These are phyloP conservation scores for Adelges cooleyi DNA, from an alignment of 1,140 invertebrate species.

Conservation along the genomic window DNA sequence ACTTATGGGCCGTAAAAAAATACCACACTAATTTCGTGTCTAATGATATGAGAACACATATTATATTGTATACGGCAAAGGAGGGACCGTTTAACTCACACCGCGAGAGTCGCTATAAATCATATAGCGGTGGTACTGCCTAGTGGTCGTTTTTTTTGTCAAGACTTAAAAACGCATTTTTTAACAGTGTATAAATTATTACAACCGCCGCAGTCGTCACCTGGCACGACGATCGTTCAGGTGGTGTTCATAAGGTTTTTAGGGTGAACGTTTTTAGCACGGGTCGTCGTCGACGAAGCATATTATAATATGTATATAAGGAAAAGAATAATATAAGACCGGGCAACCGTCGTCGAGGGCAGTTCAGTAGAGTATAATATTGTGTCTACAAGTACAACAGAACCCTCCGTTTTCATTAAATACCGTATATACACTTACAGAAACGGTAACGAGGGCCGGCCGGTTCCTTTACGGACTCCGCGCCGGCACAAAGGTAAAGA, in stretches of 20 bases:
- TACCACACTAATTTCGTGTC: constrained; percentile 21
- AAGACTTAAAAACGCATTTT: constrained; percentile 8
- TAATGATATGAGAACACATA: not conserved
- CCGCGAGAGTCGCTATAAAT: constrained; percentile 7
- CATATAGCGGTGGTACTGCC: constrained; percentile 1
- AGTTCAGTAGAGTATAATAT: not conserved
- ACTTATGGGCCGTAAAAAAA: constrained; percentile 24
- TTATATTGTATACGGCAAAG: too few relatives aligned
- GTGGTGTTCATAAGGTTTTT: not conserved
- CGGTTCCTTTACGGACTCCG: not conserved
- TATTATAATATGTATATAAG: too few relatives aligned
- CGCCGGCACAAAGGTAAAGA: not conserved
- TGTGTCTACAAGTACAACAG: not conserved
- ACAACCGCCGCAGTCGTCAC: not conserved
- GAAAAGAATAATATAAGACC: not conserved
- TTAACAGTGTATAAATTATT: constrained; percentile 11
- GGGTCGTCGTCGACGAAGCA: constrained; percentile 6
- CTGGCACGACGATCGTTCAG: not conserved
- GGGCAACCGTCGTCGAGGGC: not conserved
- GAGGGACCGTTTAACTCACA: not conserved
- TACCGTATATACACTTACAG: not conserved
- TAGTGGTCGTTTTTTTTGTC: too few relatives aligned
- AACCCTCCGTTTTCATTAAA: not conserved
- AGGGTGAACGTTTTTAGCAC: constrained; percentile 1
- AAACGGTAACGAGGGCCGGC: not conserved